Conservation (phyloP, 2,113 vertebrate genomes). For the Misgurnus anguillicaudatus region DNA sequence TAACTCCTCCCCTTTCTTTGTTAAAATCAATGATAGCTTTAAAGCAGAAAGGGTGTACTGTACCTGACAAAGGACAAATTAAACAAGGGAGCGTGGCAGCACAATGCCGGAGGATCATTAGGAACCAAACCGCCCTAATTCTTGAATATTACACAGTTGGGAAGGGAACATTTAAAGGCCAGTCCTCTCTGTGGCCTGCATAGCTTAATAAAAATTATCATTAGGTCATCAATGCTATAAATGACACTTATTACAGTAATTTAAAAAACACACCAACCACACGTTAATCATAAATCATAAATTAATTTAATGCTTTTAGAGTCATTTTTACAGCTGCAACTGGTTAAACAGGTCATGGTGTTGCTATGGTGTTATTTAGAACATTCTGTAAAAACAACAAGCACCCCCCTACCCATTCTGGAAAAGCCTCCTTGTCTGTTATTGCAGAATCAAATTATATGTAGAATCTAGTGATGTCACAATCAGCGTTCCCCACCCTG, state of each 20-base stretch:
- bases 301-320: neutral
- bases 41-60: too few species aligned
- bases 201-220: neutral
- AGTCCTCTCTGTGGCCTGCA: neutral
- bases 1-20: too few species aligned
- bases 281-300: neutral
- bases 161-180: too few species aligned
- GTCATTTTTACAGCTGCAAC: too few species aligned
- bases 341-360: neutral
- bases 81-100: too few species aligned
- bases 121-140: too few species aligned
- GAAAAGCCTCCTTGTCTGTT: neutral
- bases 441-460: neutral
- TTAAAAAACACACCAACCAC: neutral
- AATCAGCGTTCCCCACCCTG: neutral
- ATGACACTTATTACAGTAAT: neutral
- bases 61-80: too few species aligned
- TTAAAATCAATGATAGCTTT: too few species aligned
- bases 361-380: neutral
- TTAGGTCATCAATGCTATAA: neutral
- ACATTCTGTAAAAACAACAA: neutral
- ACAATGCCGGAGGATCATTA: too few species aligned
- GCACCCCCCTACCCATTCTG: neutral
- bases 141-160: too few species aligned
- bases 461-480: neutral